phyloP scores from a whole-genome alignment of 2,113 vertebrate genomes.

The Pterophyllum scalare region DNA sequence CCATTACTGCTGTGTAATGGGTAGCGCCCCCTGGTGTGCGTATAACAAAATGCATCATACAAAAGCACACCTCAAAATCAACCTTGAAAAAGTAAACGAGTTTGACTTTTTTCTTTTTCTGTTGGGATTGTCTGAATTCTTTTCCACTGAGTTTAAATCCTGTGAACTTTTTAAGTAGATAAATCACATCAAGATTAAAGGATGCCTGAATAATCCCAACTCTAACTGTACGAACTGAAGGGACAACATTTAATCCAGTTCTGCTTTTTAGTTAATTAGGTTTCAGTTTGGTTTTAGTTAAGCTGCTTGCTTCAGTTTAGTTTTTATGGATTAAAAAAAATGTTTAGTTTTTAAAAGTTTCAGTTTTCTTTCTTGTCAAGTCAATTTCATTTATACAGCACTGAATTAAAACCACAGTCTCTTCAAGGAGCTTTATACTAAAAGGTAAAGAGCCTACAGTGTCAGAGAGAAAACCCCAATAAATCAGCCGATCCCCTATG shows the following conservation, averaged over 20 bases:
- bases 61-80: rapidly evolving
- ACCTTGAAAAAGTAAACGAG: not conserved
- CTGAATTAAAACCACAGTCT: not conserved
- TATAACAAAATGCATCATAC: not conserved
- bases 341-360: not conserved
- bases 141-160: not conserved
- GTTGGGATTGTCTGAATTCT: not conserved
- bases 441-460: not conserved
- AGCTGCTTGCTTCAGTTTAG: not conserved
- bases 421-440: no score
- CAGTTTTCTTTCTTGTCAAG: not conserved
- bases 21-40: no score
- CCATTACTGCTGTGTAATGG: no score
- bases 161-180: not conserved
- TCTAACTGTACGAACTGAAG: not conserved
- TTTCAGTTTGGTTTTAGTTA: not conserved
- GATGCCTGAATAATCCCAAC: no score
- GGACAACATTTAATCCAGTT: not conserved
- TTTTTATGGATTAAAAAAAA: not conserved
- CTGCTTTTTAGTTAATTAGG: not conserved
- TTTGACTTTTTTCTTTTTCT: not conserved
- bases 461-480: not conserved
- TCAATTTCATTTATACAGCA: not conserved
- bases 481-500: not conserved
- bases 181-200: not conserved